Percentiles rank a stretch among this genome's conserved stretches.
phyloP scores from a whole-genome alignment of 2,113 vertebrate species.

The Calonectris borealis region DNA sequence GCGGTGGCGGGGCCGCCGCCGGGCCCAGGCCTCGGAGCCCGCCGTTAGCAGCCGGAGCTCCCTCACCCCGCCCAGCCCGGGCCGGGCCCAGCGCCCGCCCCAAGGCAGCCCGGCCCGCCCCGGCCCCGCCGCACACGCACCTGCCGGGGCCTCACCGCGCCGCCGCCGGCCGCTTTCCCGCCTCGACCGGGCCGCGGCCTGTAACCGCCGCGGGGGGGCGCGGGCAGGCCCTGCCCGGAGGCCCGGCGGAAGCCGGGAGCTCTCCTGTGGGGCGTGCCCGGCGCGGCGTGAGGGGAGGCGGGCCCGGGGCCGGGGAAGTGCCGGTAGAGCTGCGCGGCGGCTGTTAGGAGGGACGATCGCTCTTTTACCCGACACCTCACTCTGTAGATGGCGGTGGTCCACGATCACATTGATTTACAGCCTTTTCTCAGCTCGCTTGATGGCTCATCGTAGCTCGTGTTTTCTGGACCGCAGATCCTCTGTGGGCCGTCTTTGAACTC shows the following conservation, averaged over 20 bases:
- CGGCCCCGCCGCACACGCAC: neutral
- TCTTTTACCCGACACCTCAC: accelerated
- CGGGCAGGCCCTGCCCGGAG: neutral
- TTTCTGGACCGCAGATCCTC: neutral
- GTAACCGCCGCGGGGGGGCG: neutral
- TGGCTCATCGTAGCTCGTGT: accelerated
- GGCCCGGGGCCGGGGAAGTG: accelerated
- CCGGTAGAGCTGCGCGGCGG: accelerated
- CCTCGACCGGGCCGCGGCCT: neutral
- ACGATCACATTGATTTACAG: neutral
- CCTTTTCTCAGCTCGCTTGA: neutral
- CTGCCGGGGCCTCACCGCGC: neutral
- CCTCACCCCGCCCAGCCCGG: too few species aligned
- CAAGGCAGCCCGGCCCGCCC: too few species aligned
- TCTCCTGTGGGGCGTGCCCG: neutral
- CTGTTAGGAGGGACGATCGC: accelerated
- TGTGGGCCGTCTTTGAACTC: neutral
- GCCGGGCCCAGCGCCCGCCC: neutral
- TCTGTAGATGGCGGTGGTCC: neutral
- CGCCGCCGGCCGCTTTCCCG: neutral
- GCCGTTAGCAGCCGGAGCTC: too few species aligned
- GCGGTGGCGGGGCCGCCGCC: too few species aligned
- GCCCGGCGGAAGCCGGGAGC: neutral
- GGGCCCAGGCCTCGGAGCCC: too few species aligned
- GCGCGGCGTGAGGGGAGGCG: neutral